Evolutionary conservation across 2,888 invertebrate genomes (phyloP).

Genomic region (Zelleria hepariella): DNA sequence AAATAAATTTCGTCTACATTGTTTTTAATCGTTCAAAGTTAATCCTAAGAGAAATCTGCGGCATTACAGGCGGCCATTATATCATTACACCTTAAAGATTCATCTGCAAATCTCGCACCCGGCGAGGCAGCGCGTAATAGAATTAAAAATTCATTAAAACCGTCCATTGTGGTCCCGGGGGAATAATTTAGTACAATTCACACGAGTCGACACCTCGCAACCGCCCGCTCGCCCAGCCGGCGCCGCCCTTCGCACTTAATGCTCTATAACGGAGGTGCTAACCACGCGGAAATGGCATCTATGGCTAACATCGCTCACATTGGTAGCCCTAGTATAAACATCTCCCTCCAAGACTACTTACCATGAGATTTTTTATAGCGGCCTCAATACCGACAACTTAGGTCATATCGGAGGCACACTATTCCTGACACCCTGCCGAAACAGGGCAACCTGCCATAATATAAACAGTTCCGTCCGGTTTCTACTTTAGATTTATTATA

Average conservation of each 20-base stretch:
- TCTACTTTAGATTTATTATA: too few relatives aligned
- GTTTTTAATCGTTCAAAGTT: neutral
- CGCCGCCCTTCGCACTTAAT: neutral
- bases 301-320: too few relatives aligned
- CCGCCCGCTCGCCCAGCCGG: neutral
- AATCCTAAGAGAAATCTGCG: constrained; percentile 4
- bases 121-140: constrained; percentile 57
- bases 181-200: constrained; percentile 69
- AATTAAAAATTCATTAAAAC: constrained; percentile 71
- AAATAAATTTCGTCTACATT: too few relatives aligned
- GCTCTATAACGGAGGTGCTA: neutral
- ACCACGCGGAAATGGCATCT: too few relatives aligned
- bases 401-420: too few relatives aligned
- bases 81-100: constrained; percentile 50
- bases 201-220: constrained; percentile 49
- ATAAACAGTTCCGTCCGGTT: too few relatives aligned
- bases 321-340: too few relatives aligned
- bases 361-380: too few relatives aligned
- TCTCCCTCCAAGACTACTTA: too few relatives aligned
- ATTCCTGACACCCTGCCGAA: too few relatives aligned
- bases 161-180: constrained; percentile 51
- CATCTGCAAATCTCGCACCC: constrained; percentile 59
- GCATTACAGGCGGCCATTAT: constrained; percentile 28
- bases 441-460: too few relatives aligned
- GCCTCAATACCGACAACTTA: too few relatives aligned